Evolutionary conservation across 2,797 vertebrate genomes (phyloP), one percentile per base, ranked within the genome.

Genomic region (Leptodactylus fallax): DNA sequence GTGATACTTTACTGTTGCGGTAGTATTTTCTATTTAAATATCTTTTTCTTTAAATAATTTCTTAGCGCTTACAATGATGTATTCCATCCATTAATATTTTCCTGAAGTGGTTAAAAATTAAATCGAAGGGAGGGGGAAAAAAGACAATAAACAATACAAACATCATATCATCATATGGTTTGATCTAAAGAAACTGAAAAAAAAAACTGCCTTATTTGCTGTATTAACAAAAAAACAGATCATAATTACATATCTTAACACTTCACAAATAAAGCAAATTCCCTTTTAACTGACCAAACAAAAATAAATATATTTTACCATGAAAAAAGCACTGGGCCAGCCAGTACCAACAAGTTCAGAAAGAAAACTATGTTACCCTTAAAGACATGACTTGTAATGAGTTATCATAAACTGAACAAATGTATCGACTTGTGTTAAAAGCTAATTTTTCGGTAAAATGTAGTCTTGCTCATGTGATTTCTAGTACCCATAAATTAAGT

Each of bases 271-370:
- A 90, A 13, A 78, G 61, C 87, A 91, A 90, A 92, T 90, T 23
- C 91, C 90, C 92, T 93, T 90, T 90, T 92, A 93, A 92, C 72
- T 90, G 91, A 89, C 25, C 65, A 83, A 88, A 91, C 90, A 83
- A 81, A 94, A 95, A 96, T 97, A 97, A 97, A 97, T 90, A 93
- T 91, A 90, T 79, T 27, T 63, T 90, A 90, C 92, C 83, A 91
- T 84, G 85, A 92, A 92, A 90, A 79, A 90, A 88, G 92, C 92
- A 95, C 97, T 97, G 97, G 97, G 93, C 97, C 97, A 96, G 97
- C 96, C 97, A 98, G 97, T 96, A 91, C 95, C 45, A 76, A 60
- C 47, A 77, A 23, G 60, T 55, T 47, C 8, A 53, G 61, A 83
- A 77, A 72, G 16, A 85, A 67, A 23, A 77, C 6, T 7, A 7